Percentiles rank a stretch among this genome's conserved stretches.
These are phyloP conservation scores for Oryzias melastigma DNA, from an alignment of 2,113 vertebrate species.

Conservation along the genomic window DNA sequence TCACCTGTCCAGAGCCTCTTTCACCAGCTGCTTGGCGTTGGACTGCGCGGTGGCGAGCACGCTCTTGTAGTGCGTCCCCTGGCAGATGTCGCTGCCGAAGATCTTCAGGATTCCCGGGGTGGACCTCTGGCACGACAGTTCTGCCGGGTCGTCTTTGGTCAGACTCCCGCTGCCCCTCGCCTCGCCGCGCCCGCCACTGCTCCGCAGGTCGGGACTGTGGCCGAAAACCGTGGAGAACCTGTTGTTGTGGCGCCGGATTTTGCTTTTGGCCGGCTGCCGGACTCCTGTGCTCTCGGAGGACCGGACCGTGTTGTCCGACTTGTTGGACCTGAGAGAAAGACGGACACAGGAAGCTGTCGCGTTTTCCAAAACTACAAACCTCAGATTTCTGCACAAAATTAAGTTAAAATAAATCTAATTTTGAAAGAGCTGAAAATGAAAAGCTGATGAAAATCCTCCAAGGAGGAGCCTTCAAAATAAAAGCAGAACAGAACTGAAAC, in stretches of 20 bases:
- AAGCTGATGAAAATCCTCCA: no score
- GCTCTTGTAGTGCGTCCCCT: conserved; percentile 80
- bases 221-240: conserved; percentile 74
- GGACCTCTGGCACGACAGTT: conserved; percentile 76
- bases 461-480: no score
- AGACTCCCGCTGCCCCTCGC: conserved; percentile 8
- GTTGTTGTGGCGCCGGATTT: conserved; percentile 81
- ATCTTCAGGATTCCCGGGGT: conserved; percentile 80
- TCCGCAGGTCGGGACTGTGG: conserved; percentile 65
- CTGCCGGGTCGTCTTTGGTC: conserved; percentile 61
- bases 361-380: neutral
- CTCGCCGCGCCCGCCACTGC: conserved; percentile 15
- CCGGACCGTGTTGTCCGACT: conserved; percentile 66
- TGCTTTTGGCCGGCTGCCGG: conserved; percentile 79
- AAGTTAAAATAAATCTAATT: no score
- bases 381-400: neutral
- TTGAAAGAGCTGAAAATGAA: no score
- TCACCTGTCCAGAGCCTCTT: conserved; percentile 81
- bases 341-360: neutral
- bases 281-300: conserved; percentile 71
- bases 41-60: conserved; percentile 78
- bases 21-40: conserved; percentile 77
- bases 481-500: no score
- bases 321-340: conserved; percentile 66
- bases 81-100: conserved; percentile 79